Base-by-base conservation (phyloP, 2,797 vertebrate species). In the Myotis myotis region DNA sequence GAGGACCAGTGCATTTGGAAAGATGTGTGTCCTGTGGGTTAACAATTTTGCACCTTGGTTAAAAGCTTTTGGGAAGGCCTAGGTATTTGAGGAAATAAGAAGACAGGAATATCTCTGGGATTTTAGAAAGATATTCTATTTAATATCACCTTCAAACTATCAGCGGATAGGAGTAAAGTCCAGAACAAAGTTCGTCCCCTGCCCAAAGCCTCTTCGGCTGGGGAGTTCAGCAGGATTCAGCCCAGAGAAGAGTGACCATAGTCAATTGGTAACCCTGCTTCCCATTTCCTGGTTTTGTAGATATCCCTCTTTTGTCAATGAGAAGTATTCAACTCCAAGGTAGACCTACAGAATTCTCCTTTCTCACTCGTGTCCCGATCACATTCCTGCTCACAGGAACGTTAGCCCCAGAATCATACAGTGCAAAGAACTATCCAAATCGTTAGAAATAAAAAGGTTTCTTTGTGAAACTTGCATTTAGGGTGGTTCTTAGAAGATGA, bases 391-490 rank as follows among this genome's bases (percentile, higher is more conserved):
- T 82, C 6, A 28, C 2, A 68, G 66, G 55, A 81, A 85, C n/a
- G 71, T 51, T 1, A 89, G 89, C 89, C 79, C 80, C 70, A 90
- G 33, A 70, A 86, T 76, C 17, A 83, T 49, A 90, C 0, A 68
- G 53, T 8, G 64, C 55, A 92, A 36, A 78, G 20, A 41, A 30
- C 38, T 71, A 57, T 3, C 28, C 57, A 70, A 75, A 30, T 79
- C 72, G 25, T 49, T 68, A 82, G 44, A 78, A 93, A 85, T 13
- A 38, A 62, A 93, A 94, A 81, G 38, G 8, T 30, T 89, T 89
- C 70, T 80, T 87, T 74, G 55, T 17, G 9, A 86, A 51, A 33
- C 51, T 44, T 53, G 30, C 49, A 62, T 30, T 44, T 76, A 68
- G 11, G 15, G 23, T 68, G 28, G 17, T 78, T 84, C 92, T 89